These are phyloP conservation scores for Calliphora vomitoria DNA, from an alignment of 2,888 invertebrate species.

Conservation along the genomic window DNA sequence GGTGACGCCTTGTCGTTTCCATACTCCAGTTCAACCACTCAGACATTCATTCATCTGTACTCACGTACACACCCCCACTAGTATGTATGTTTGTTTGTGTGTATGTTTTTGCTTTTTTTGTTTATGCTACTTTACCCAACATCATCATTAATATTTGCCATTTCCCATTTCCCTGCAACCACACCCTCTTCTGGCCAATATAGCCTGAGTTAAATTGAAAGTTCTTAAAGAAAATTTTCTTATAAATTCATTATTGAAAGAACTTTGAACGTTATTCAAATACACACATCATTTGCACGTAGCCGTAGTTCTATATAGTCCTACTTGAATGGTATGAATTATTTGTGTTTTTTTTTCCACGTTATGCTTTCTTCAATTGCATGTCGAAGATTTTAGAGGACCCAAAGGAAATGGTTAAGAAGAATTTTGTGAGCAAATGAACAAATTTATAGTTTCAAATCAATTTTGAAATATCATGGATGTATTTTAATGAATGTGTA, in stretches of 20 bases:
- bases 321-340: conserved; percentile 34
- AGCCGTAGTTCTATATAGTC: conserved; percentile 9
- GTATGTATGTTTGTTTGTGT: conserved; percentile 35
- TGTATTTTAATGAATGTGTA: too few relatives aligned
- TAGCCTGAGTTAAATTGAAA: conserved; percentile 17
- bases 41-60: conserved; percentile 53
- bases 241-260: conserved; percentile 74
- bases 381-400: background rate
- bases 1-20: conserved; percentile 73
- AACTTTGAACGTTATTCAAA: conserved; percentile 77
- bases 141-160: conserved; percentile 51
- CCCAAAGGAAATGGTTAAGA: background rate
- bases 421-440: background rate
- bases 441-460: background rate
- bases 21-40: conserved; percentile 47
- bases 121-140: conserved; percentile 51
- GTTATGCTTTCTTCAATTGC: conserved; percentile 2
- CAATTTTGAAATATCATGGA: too few relatives aligned
- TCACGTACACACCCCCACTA: background rate
- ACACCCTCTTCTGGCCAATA: background rate
- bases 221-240: conserved; percentile 49
- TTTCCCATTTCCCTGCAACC: conserved; percentile 47
- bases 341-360: background rate
- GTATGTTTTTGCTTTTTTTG: conserved; percentile 53
- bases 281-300: conserved; percentile 76